Percentiles rank a stretch among this genome's conserved stretches.
phyloP scores from a whole-genome alignment of 2,113 vertebrate genomes.

The Sebastes fasciatus region DNA sequence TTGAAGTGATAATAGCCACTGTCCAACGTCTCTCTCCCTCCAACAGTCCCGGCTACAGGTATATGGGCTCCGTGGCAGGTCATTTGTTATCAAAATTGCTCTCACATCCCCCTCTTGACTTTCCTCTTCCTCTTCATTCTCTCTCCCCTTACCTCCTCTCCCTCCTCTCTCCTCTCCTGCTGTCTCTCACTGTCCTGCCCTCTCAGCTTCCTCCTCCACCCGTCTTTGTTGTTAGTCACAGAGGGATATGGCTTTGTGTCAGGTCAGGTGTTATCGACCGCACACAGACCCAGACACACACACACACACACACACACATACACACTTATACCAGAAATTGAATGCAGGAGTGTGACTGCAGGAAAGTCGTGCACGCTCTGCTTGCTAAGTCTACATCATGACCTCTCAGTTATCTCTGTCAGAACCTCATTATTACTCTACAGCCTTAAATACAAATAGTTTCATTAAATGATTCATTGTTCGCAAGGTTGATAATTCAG shows the following conservation, averaged over 20 bases:
- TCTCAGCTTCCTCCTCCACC: slow-evolving; percentile 47
- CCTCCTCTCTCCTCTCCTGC: neutral
- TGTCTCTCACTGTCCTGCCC: slow-evolving; percentile 15
- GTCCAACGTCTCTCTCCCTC: slow-evolving; percentile 45
- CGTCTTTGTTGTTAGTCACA: slow-evolving; percentile 58
- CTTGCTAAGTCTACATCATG: neutral
- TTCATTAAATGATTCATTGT: neutral
- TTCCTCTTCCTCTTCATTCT: slow-evolving; percentile 11
- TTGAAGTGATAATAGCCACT: slow-evolving; percentile 73
- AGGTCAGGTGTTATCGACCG: slow-evolving; percentile 57
- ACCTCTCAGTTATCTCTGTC: neutral
- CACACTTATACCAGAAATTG: neutral
- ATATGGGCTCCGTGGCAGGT: slow-evolving; percentile 64
- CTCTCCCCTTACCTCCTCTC: slow-evolving; percentile 4
- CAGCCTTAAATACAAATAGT: neutral
- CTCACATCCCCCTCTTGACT: slow-evolving; percentile 48
- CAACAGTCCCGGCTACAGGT: slow-evolving; percentile 38
- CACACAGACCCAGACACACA: slow-evolving; percentile 17
- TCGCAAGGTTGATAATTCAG: neutral
- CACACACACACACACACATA: slow-evolving; percentile 10
- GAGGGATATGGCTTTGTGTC: slow-evolving; percentile 51
- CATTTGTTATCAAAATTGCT: slow-evolving; percentile 75
- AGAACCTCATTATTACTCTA: neutral
- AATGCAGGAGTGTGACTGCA: slow-evolving; percentile 4
- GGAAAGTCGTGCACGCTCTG: neutral